A percentile compares a stretch with the other conserved stretches of the same genome.
phyloP scores from a whole-genome alignment of 2,888 invertebrate genomes.

The Aspidiotus destructor region DNA sequence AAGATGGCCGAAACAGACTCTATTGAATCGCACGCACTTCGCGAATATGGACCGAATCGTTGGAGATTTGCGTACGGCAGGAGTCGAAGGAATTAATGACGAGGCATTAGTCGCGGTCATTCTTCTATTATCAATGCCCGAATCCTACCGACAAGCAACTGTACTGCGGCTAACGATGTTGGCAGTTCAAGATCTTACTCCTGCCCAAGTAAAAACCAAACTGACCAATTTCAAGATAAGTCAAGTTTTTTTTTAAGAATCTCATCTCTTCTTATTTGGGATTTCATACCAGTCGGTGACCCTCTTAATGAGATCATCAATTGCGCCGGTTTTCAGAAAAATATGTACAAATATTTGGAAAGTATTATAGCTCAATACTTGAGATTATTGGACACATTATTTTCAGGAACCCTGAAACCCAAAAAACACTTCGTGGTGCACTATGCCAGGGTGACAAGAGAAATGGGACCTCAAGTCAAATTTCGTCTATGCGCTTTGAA shows the following conservation, averaged over 20 bases:
- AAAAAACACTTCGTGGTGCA: no score
- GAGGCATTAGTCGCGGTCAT: neutral
- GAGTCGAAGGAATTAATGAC: neutral
- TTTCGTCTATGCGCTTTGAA: no score
- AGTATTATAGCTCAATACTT: no score
- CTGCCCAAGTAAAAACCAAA: neutral
- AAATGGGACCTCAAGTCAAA: no score
- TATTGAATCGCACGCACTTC: neutral
- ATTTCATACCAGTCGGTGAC: no score
- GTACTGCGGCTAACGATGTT: neutral
- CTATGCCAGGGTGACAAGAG: no score
- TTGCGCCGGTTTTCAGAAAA: no score
- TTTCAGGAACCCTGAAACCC: no score
- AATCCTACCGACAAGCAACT: neutral
- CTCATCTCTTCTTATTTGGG: no score
- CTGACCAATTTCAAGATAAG: neutral
- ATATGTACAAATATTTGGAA: no score
- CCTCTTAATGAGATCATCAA: no score
- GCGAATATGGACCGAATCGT: neutral
- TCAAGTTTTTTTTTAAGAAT: neutral
- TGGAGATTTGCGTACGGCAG: neutral
- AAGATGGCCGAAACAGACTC: neutral
- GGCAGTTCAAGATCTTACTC: neutral
- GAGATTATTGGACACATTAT: no score
- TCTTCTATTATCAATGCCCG: neutral